Evolutionary conservation across 2,797 vertebrate genomes (phyloP), one percentile per base, ranked within the genome.

Genomic region (Acestrorhynchus altus): DNA sequence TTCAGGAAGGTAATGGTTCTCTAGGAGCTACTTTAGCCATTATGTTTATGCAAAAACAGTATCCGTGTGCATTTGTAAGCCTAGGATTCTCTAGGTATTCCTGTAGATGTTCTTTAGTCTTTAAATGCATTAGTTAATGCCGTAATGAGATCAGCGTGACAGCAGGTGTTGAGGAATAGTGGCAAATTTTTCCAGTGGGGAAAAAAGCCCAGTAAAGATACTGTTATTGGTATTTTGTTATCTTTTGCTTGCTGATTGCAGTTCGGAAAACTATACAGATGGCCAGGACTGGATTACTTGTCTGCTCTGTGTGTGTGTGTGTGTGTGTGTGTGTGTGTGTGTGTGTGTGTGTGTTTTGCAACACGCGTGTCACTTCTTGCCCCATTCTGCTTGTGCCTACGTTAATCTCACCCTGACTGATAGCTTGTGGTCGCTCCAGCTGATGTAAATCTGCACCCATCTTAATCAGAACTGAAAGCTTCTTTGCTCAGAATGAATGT

Each of bases 221-320:
- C 18, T 31, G 24, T 24, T 31, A 20, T n/a, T 63, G 24, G 4
- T 20, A 24, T 11, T 28, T 22, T 24, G 4, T 70, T 57, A 24
- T 69, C 16, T 60, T 54, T 60, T 11, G 18, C 35, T 12, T 35
- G 39, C 9, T 22, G 6, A n/a, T 52, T 44, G 71, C 67, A 54
- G 39, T 77, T 52, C 40, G 72, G 22, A 60, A 60, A 69, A 49
- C 28, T 59, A 68, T 77, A 49, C 87, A 88, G 87, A 88, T 83
- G 83, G 77, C 60, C 63, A 75, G 60, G 73, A 49, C 52, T 77
- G 82, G 80, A 88, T 89, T 86, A 87, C 40, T n/a, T 54, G 8
- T 66, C 42, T 31, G 44, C 57, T 9, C 28, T 31, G 49, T 49
- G 47, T 49, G 47, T 18, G 13, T 49, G 46, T 13, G 47, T 10